These are phyloP conservation scores for Heliconius congener DNA, from an alignment of 1,140 invertebrate genomes.

Conservation along the genomic window DNA sequence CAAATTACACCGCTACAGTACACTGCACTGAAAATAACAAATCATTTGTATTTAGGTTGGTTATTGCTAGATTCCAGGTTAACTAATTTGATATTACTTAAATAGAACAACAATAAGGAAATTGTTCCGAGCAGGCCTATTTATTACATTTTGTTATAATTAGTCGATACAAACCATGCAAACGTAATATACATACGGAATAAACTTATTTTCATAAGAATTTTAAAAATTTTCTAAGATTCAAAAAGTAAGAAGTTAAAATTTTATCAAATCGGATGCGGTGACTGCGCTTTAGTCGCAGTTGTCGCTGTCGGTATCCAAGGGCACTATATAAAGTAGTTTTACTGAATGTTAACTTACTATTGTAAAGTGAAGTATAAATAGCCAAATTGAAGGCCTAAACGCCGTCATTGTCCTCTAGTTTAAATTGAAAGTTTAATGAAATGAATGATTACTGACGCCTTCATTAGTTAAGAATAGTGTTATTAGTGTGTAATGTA, in stretches of 20 bases:
- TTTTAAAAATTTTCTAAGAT: constrained; percentile 22
- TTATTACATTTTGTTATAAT: constrained; percentile 23
- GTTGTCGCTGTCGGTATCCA: background rate
- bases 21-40: background rate
- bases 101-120: background rate
- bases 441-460: constrained; percentile 15
- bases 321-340: background rate
- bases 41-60: background rate
- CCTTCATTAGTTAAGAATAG: constrained; percentile 33
- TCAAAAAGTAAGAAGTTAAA: background rate
- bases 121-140: constrained; percentile 18
- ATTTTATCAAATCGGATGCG: background rate
- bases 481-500: constrained; percentile 7
- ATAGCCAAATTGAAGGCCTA: background rate
- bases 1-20: too few relatives aligned
- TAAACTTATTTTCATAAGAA: constrained; percentile 32
- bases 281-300: background rate
- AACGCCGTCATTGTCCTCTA: constrained; percentile 5
- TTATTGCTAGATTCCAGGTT: background rate
- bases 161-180: constrained; percentile 1
- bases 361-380: background rate
- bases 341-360: constrained; percentile 1
- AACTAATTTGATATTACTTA: background rate
- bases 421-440: background rate
- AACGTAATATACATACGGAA: background rate